Percentiles rank a stretch among this genome's conserved stretches.
These are phyloP conservation scores for Xestia rhomboidea DNA, from an alignment of 2,888 invertebrate genomes.

Conservation along the genomic window DNA sequence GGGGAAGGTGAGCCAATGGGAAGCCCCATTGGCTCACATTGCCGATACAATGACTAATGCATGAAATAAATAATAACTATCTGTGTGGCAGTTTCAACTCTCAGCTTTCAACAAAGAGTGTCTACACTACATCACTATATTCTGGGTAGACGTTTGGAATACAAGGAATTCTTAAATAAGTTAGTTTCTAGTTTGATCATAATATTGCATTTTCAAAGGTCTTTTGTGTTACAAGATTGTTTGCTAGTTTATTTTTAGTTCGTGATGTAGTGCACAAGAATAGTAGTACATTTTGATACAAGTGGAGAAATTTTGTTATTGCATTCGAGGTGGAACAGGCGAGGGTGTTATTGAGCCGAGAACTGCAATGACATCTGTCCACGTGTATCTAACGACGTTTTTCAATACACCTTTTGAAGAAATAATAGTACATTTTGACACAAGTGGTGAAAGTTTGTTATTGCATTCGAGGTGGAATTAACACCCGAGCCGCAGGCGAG, in stretches of 20 bases:
- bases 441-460: no score
- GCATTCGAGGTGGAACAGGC: no score
- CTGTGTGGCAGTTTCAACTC: not conserved
- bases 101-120: not conserved
- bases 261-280: not conserved
- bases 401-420: no score
- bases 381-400: no score
- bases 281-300: no score
- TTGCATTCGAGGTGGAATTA: no score
- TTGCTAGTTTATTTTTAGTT: not conserved
- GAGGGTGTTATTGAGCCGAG: no score
- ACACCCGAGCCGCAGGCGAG: no score
- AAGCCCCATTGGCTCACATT: no score
- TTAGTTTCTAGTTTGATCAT: not conserved
- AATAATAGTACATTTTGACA: no score
- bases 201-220: constrained; percentile 5
- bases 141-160: not conserved
- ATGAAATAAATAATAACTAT: constrained; percentile 3
- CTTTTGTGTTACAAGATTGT: not conserved
- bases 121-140: not conserved
- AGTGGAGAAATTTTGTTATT: no score
- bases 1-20: not conserved
- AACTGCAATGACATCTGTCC: no score
- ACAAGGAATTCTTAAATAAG: not conserved
- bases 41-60: not conserved